Percentiles rank a stretch among this genome's conserved stretches.
Evolutionary conservation across 1,140 invertebrate species (phyloP).

Genomic region (Chrysomallon squamiferum): DNA sequence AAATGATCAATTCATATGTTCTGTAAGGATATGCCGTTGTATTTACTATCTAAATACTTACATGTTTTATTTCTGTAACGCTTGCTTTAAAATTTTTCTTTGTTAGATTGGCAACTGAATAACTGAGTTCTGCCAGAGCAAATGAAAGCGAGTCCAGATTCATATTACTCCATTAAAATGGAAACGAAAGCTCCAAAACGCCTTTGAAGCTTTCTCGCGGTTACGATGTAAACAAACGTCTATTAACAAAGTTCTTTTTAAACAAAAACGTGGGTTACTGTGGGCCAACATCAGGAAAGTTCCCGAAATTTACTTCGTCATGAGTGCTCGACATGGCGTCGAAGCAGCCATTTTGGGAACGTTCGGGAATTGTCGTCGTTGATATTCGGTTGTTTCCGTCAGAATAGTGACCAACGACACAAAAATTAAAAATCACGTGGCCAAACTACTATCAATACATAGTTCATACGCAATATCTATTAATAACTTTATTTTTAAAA

Average conservation of each 20-base stretch:
- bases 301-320: slow-evolving; percentile 36
- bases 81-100: slow-evolving; percentile 93
- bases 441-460: too few species aligned
- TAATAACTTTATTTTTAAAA: too few species aligned
- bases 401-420: too few species aligned
- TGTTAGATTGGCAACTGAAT: slow-evolving; percentile 92
- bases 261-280: slow-evolving; percentile 27
- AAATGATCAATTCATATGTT: too few species aligned
- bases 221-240: slow-evolving; percentile 39
- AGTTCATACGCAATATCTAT: too few species aligned
- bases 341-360: slow-evolving; percentile 41
- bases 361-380: too few species aligned
- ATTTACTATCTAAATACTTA: slow-evolving; percentile 61
- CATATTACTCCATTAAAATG: slow-evolving; percentile 88
- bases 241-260: slow-evolving; percentile 17
- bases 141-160: slow-evolving; percentile 97
- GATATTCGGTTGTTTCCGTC: too few species aligned
- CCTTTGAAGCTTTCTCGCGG: slow-evolving; percentile 64
- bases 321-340: slow-evolving; percentile 55
- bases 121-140: slow-evolving; percentile 96
- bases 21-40: background rate
- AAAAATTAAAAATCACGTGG: too few species aligned
- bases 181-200: slow-evolving; percentile 65
- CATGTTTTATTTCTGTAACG: slow-evolving; percentile 81
- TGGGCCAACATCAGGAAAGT: slow-evolving; percentile 47